Percentiles rank a stretch among this genome's conserved stretches.
phyloP scores from a whole-genome alignment of 2,888 invertebrate species.

The Tipula lateralis region DNA sequence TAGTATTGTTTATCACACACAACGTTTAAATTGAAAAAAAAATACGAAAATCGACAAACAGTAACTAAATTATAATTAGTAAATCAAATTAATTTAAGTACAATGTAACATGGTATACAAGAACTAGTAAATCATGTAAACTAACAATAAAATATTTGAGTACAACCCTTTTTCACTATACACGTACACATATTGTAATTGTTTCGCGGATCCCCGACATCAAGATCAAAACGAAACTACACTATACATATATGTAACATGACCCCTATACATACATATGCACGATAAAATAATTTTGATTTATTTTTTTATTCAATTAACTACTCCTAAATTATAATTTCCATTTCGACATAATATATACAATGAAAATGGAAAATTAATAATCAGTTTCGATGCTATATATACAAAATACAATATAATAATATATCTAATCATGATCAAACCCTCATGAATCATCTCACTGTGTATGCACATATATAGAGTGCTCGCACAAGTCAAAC shows the following conservation, averaged over 20 bases:
- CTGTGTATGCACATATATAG: too few relatives aligned
- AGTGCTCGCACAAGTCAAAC: not conserved
- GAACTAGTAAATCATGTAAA: not conserved
- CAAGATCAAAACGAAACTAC: conserved; percentile 12
- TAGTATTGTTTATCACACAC: not conserved
- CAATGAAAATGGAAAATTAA: not conserved
- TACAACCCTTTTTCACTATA: not conserved
- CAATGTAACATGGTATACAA: not conserved
- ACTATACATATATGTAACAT: not conserved
- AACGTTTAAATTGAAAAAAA: not conserved
- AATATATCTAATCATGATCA: not conserved
- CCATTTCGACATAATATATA: not conserved
- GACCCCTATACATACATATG: conserved; percentile 11
- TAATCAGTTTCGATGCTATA: not conserved
- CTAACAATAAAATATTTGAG: not conserved
- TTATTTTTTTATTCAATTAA: conserved; percentile 19
- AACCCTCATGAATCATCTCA: not conserved
- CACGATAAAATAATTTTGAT: not conserved
- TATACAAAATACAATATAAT: not conserved
- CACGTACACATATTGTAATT: not conserved
- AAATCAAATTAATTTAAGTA: not conserved
- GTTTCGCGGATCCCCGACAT: not conserved
- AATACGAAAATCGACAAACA: not conserved
- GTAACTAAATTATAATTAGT: not conserved
- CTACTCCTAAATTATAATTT: conserved; percentile 11